A percentile compares a stretch with the other conserved stretches of the same genome.
phyloP scores from a whole-genome alignment of 2,797 vertebrate species.

The Notamacropus eugenii region DNA sequence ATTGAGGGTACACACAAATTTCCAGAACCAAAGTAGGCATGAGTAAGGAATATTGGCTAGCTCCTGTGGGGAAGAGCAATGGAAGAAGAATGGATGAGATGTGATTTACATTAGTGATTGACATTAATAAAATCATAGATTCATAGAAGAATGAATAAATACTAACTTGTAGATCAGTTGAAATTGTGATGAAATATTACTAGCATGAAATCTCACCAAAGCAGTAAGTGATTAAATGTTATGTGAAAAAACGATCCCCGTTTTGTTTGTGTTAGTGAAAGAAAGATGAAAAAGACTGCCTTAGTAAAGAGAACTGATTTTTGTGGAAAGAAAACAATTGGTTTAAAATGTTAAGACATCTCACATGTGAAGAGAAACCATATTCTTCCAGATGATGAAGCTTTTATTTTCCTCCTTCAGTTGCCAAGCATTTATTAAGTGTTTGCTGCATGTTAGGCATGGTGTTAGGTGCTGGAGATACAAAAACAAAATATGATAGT shows the following conservation, averaged over 20 bases:
- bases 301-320: conserved; percentile 35
- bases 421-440: neutral
- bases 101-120: neutral
- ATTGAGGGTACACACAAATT: neutral
- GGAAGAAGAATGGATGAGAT: neutral
- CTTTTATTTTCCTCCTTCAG: neutral
- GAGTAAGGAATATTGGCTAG: neutral
- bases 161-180: neutral
- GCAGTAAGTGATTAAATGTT: neutral
- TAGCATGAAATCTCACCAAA: neutral
- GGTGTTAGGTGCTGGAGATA: neutral
- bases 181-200: neutral
- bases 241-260: neutral
- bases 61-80: neutral
- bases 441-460: neutral
- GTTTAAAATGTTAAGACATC: conserved; percentile 11
- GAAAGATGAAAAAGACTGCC: conserved; percentile 3
- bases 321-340: conserved; percentile 1
- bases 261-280: conserved; percentile 16
- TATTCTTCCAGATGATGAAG: neutral
- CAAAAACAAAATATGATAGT: too few species aligned
- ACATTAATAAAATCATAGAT: neutral
- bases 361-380: conserved; percentile 22
- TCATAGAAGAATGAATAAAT: neutral
- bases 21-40: neutral